A percentile compares a stretch with the other conserved stretches of the same genome.
These are phyloP conservation scores for Melipona beecheii DNA, from an alignment of 2,888 invertebrate species.

Conservation along the genomic window DNA sequence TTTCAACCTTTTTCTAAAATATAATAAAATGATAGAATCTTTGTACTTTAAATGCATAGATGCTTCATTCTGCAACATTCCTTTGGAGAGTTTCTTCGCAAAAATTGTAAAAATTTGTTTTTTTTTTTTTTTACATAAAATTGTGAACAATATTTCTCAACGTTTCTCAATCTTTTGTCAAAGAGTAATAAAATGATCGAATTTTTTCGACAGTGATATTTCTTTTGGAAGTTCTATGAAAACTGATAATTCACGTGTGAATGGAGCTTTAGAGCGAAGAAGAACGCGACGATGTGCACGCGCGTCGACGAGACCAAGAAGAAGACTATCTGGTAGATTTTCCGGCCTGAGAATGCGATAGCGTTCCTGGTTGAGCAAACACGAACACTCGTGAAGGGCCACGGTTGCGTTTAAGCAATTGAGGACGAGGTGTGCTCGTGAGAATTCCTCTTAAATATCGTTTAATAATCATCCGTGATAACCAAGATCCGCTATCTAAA, in stretches of 20 bases:
- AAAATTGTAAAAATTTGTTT: too few species aligned
- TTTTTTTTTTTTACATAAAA: too few species aligned
- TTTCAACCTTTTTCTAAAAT: background rate
- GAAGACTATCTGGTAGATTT: conserved; percentile 67
- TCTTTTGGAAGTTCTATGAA: background rate
- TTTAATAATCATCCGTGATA: conserved; percentile 33
- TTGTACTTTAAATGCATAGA: too few species aligned
- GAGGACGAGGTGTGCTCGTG: conserved; percentile 34
- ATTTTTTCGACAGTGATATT: background rate
- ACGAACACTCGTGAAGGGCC: conserved; percentile 52
- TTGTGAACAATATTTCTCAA: too few species aligned
- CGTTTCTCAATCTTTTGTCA: background rate
- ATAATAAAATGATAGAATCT: background rate
- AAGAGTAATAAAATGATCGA: background rate
- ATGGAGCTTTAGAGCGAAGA: conserved; percentile 29
- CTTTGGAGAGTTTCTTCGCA: too few species aligned
- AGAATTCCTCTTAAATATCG: conserved; percentile 46
- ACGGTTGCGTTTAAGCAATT: conserved; percentile 48
- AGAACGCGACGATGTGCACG: conserved; percentile 24
- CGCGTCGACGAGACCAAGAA: conserved; percentile 45
- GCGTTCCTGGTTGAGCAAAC: conserved; percentile 64
- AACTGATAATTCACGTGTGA: conserved; percentile 26
- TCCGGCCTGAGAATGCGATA: conserved; percentile 66
- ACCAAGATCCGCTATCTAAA: background rate
- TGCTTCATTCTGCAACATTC: too few species aligned